Percentiles rank a stretch among this genome's conserved stretches.
These are phyloP conservation scores for Drosophila truncata DNA, from an alignment of 1,140 invertebrate genomes.

Conservation along the genomic window DNA sequence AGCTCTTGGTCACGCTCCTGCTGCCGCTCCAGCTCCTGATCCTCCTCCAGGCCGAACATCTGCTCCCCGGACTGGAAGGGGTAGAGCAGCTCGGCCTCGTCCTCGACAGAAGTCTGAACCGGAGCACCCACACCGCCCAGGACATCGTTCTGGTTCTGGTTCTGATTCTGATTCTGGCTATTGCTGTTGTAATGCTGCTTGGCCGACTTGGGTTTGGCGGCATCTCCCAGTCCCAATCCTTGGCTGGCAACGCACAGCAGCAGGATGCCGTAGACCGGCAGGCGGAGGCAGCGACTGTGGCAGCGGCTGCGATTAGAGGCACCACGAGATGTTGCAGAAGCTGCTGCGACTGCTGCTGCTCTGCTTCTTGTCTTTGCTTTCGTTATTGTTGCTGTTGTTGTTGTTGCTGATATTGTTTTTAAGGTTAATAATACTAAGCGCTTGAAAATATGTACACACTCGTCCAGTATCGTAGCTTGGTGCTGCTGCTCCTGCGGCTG, in stretches of 20 bases:
- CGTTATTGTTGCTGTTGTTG: conserved; percentile 57
- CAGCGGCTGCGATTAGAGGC: conserved; percentile 46
- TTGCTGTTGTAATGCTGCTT: conserved; percentile 64
- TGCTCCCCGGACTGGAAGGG: conserved; percentile 71
- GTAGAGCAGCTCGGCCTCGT: conserved; percentile 74
- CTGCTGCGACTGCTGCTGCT: conserved; percentile 22
- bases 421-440: conserved; percentile 82
- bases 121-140: conserved; percentile 60
- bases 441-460: conserved; percentile 83
- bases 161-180: conserved; percentile 47
- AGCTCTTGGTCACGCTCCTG: conserved; percentile 48
- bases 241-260: conserved; percentile 63
- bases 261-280: conserved; percentile 52
- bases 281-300: conserved; percentile 46
- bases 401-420: conserved; percentile 64
- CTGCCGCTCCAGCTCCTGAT: conserved; percentile 48
- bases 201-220: conserved; percentile 76
- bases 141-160: conserved; percentile 69
- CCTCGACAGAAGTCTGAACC: conserved; percentile 78
- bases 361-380: conserved; percentile 49
- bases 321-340: conserved; percentile 37
- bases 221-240: conserved; percentile 55
- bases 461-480: conserved; percentile 76
- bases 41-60: conserved; percentile 73
- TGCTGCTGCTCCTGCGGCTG: conserved; percentile 24